phyloP scores from a whole-genome alignment of 2,888 invertebrate species.

The Acleris laterana region DNA sequence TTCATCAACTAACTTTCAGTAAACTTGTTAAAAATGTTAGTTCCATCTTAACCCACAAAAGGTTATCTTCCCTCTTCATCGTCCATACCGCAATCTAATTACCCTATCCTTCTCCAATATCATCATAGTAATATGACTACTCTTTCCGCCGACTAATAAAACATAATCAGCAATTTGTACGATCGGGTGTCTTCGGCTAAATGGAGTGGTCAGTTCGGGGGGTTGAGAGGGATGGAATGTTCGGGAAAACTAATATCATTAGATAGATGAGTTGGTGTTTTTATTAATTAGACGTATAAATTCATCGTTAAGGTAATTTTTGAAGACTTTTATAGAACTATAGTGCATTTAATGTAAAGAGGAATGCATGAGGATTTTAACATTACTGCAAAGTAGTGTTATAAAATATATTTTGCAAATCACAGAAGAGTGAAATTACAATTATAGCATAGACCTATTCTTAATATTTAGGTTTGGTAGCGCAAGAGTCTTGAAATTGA shows the following conservation, averaged over 20 bases:
- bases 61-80: neutral
- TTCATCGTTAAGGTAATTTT: neutral
- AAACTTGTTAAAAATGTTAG: too few species aligned
- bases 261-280: neutral
- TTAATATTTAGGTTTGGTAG: too few species aligned
- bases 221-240: slow-evolving; percentile 18
- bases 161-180: slow-evolving; percentile 31
- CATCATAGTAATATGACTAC: neutral
- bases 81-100: neutral
- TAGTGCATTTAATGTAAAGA: neutral
- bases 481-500: too few species aligned
- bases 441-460: neutral
- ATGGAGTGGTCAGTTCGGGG: slow-evolving; percentile 22
- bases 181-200: slow-evolving; percentile 30
- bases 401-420: neutral
- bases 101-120: neutral
- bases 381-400: neutral
- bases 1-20: too few species aligned
- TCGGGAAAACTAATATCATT: slow-evolving; percentile 10
- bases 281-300: neutral
- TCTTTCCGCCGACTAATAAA: slow-evolving; percentile 25
- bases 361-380: neutral
- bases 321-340: neutral
- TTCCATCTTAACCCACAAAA: too few species aligned
- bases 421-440: neutral